Evolutionary conservation across 2,888 invertebrate species (phyloP), one percentile per base, ranked within the genome.

Genomic region (Drosophila yooni): DNA sequence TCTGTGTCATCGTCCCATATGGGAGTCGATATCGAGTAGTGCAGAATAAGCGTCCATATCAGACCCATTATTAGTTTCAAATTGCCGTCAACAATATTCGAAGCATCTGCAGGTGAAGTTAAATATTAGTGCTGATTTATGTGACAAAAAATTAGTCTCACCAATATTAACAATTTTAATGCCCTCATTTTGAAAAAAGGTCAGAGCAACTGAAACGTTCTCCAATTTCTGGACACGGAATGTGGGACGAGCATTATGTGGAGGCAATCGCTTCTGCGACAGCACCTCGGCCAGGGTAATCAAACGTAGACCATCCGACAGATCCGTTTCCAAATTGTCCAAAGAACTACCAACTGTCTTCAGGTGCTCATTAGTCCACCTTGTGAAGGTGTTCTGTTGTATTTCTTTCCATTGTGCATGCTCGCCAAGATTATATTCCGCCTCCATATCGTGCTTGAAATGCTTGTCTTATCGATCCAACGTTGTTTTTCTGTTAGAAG

Each of bases 401-500:
- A 98, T 98, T 90, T 96, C 95, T 94, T 98, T 98, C 98, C 98
- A 98, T 93, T 96, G 96, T 81, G 98, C 97, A 94, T 98, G 97
- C 92, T 97, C 97, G 84, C 96, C 97, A 91, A 97, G 94, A 93
- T 97, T 97, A 91, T 97, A 95, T 94, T 97, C 96, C 83, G 95
- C 95, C 93, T 96, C 95, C 93, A 95, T 96, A 94, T 95, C 95
- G 94, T 96, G 96, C 94, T 96, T 96, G 59, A 91, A 92, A 66
- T 90, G 91, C 92, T 95, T 95, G 92, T 92, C 92, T 89, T 92
- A 92, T 64, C 76, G 83, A 29, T 82, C 71, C 75, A 79, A 70
- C 65, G 71, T 54, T 57, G 43, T 54, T 54, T 40, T 60, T 33
- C 36, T 5, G 15, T 43, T 58, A 71, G 34, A 64, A 66, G 51